A percentile compares a stretch with the other conserved stretches of the same genome.
phyloP scores from a whole-genome alignment of 2,113 vertebrate genomes.

The Thymallus thymallus region DNA sequence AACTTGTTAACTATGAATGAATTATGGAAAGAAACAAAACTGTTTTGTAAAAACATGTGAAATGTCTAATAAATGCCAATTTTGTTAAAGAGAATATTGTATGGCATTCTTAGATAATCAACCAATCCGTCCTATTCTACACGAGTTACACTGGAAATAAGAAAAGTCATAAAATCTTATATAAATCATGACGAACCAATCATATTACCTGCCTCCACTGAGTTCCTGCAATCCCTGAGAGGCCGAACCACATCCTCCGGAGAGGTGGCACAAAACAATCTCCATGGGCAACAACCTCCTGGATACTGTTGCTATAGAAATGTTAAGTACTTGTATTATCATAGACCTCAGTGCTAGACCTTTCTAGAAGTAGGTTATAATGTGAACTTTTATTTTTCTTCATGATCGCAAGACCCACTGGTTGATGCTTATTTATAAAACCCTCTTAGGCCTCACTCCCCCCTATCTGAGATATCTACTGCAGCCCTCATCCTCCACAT shows the following conservation, averaged over 20 bases:
- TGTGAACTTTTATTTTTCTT: too few relatives aligned
- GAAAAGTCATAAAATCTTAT: neutral
- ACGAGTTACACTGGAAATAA: neutral
- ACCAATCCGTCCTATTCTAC: neutral
- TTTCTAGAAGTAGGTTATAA: neutral
- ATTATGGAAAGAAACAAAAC: too few relatives aligned
- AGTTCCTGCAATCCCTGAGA: constrained; percentile 2
- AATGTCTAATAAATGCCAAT: too few relatives aligned
- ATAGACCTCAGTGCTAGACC: constrained; percentile 48
- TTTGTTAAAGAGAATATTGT: too few relatives aligned
- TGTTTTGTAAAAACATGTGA: too few relatives aligned
- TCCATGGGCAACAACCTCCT: constrained; percentile 74
- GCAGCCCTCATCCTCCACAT: too few relatives aligned
- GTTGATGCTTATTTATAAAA: too few relatives aligned
- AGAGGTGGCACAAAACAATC: constrained; percentile 68
- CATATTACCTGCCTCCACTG: too few relatives aligned
- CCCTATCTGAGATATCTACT: too few relatives aligned
- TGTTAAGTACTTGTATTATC: constrained; percentile 76
- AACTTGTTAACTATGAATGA: too few relatives aligned
- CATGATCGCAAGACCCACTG: too few relatives aligned
- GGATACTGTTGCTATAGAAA: constrained; percentile 82
- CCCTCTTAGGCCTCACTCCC: too few relatives aligned
- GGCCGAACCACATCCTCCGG: constrained; percentile 36
- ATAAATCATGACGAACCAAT: neutral
- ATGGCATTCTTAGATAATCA: neutral